Evolutionary conservation across 2,797 vertebrate species (phyloP), one percentile per base, ranked within the genome.

Genomic region (Xyrichtys novacula): DNA sequence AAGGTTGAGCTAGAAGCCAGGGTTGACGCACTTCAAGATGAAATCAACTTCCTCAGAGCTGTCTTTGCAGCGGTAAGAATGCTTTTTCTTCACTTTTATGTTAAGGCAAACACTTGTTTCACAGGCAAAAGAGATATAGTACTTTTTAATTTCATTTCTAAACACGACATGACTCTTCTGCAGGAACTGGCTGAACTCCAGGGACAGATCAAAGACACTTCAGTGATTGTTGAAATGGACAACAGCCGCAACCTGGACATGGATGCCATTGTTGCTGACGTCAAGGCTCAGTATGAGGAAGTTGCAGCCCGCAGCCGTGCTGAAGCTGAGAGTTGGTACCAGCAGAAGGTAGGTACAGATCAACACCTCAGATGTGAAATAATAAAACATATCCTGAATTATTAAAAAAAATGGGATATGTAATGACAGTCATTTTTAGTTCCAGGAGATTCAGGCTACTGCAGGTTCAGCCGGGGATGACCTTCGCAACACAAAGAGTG

Each of bases 1-100:
- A 98, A 98, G 76, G 86, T 95, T 40, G 95, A 96, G 70, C 92
- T 98, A 66, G 96, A 97, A 81, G 95, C 95, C 71, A 96, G 89
- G 70, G 92, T 95, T 72, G 96, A 96, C 7, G 74, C 93, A 62
- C 83, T 97, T 77, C 94, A 95, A 46, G 93, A 96, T 89, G 96
- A 98, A 83, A 89, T 97, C 77, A 96, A 97, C 86, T 93, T 98
- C 93, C 88, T 96, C 85, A 95, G 95, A 82, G 89, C 92, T 26
- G 85, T 98, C 62, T 97, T 91, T 59, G 96, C 96, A 32, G 95
- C 95, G 10, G 96, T 98, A 89, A 77, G 90, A 26, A 52, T 36
- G 52, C 34, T 16, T 26, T 20, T 1, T 22, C 42, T 28, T 11
- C 19, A 48, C 23, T 10, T 48, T 6, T 48, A 2, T 22, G n/a